A percentile compares a stretch with the other conserved stretches of the same genome.
Conservation (phyloP, 2,888 invertebrate genomes). For the Quadroppia sp. region DNA sequence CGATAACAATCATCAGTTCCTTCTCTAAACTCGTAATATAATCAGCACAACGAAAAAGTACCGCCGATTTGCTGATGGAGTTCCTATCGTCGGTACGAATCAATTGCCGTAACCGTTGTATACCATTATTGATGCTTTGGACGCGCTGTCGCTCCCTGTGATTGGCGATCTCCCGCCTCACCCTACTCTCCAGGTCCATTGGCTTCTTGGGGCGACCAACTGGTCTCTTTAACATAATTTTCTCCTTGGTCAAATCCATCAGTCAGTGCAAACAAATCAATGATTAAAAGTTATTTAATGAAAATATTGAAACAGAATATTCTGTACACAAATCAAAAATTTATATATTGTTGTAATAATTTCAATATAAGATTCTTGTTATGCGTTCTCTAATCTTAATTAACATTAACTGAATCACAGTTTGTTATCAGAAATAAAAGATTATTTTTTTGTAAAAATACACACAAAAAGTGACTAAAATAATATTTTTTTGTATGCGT, state of each 20-base stretch:
- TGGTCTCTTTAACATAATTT: background rate
- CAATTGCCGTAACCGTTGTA: background rate
- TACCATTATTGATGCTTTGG: background rate
- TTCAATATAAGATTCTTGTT: no score
- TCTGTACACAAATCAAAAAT: no score
- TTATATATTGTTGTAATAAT: no score
- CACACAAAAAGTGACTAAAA: background rate
- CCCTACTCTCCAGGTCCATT: background rate
- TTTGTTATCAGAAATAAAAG: no score
- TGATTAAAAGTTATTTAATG: no score
- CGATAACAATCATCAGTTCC: background rate
- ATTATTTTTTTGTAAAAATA: no score
- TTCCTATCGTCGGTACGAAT: background rate
- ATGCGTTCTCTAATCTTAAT: no score
- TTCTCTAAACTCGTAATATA: background rate
- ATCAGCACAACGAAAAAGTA: constrained; percentile 15
- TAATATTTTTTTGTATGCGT: background rate
- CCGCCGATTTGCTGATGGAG: constrained; percentile 1
- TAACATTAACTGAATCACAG: no score
- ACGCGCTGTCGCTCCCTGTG: constrained; percentile 3
- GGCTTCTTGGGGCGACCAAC: background rate
- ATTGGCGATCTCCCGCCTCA: background rate
- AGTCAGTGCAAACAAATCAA: no score
- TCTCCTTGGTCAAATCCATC: background rate
- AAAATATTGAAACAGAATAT: background rate